Base-by-base conservation (phyloP, 2,888 invertebrate species). In the Invenusta paracnida region DNA sequence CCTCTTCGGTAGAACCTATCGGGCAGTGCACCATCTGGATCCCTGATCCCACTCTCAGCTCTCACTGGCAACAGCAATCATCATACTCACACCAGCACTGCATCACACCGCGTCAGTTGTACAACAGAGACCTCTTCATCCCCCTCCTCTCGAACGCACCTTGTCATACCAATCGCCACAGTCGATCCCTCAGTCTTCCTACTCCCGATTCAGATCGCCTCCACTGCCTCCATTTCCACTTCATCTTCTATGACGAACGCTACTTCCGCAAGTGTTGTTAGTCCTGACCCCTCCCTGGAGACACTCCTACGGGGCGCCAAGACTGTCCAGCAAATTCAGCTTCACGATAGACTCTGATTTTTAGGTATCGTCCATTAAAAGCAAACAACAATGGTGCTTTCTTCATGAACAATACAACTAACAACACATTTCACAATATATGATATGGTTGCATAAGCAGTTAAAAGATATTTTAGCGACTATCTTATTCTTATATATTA, bases 111-210 rank as follows among this genome's bases (percentile, higher is more conserved):
- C n/a, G n/a, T n/a, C n/a, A n/a, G n/a, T n/a, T n/a, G n/a, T n/a
- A n/a, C n/a, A n/a, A n/a, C n/a, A n/a, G n/a, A n/a, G n/a, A n/a
- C n/a, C n/a, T n/a, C n/a, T n/a, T n/a, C n/a, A n/a, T n/a, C n/a
- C n/a, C n/a, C n/a, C n/a, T n/a, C 11, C 17, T 73, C 73, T 23
- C 11, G 73, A 2, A 13, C 73, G 17, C 73, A 73, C 23, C 11
- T 73, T n/a, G 73, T 73, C 2, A 73, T 73, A 2, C 73, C 73
- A 13, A 73, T 73, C 73, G 73, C 73, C 73, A 73, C 73, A 23
- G 25, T 73, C 11, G 73, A 73, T 23, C 73, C 73, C 23, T 73
- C 73, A 23, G 73, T 73, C 17, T 73, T 73, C 73, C 73, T 73
- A 5, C 73, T 73, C 73, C 73, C 73, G 73, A 23, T 73, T 2